Evolutionary conservation across 2,888 invertebrate species (phyloP), one percentile per base, ranked within the genome.

Genomic region (Tenthredo livida): DNA sequence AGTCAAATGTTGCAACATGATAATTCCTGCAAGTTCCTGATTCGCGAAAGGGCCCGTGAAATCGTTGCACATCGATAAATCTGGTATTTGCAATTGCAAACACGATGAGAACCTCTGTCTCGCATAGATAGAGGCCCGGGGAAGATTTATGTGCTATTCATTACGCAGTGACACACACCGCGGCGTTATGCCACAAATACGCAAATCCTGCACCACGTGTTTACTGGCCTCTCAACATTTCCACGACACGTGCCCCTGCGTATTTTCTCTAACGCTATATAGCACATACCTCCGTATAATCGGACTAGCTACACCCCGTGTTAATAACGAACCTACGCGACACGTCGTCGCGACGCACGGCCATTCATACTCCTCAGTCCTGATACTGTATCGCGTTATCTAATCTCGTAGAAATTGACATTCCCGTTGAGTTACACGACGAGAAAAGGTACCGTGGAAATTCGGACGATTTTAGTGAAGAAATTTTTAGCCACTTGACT

Each of bases 131-230:
- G 61, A 61, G 40, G 25, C 58, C 21, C 37, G n/a, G 29, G 3
- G 86, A 89, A 91, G 91, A 92, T 92, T 92, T 92, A 92, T 92
- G 92, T 88, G 90, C 92, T 91, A 91, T 92, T 90, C 90, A 90
- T 91, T 90, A 90, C 89, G 87, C 86, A 88, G 88, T 87, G 86
- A 87, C 88, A 87, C 88, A 88, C 86, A 37, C 61, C 61, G n/a
- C 78, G 37, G 10, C 58, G 78, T 61, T 80, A 37, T 80, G 40
- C 78, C 78, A 61, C 78, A 80, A 80, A 80, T 80, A 58, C 78
- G 78, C 37, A 61, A 80, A 80, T 80, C 61, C n/a, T n/a, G n/a
- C 40, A 80, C 78, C 61, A 80, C 61, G 58, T 61, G 78, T 80
- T 80, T 80, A 80, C 78, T 80, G 61, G 78, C 61, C 78, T 80